Base-by-base conservation (phyloP, 2,888 invertebrate genomes). In the Eupithecia abbreviata region DNA sequence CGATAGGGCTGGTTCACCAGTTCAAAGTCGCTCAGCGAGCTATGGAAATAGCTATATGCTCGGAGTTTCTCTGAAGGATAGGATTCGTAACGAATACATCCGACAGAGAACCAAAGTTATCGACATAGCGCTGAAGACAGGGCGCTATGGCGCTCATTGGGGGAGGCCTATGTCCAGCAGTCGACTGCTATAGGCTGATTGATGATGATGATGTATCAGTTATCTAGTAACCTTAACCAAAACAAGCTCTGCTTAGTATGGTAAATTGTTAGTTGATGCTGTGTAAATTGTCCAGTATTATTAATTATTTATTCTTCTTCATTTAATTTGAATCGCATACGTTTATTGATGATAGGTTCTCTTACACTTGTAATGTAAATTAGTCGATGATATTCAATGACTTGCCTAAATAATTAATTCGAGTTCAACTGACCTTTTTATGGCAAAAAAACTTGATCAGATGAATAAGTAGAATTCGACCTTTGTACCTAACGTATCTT, bases 361-460 rank as follows among this genome's bases (percentile, higher is more conserved):
- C 18, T 10, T 45, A 72, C 45, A 74, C 67, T 9, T 45, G 73
- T 74, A 18, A 55, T 74, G 65, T 58, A 47, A 72, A 71, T 72
- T 51, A 12, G 42, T 45, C 58, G 43, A n/a, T 58, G 18, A 4
- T 58, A 62, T 12, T 45, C 18, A 62, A 71, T 71, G 43, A 62
- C 71, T 71, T 10, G 47, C 30, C 58, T 58, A 10, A 18, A 58
- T 74, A 15, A 74, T 70, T 58, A 47, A 70, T 49, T 74, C 73
- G 66, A 76, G 47, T 62, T 65, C 30, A 76, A 45, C 30, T 69
- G 51, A 66, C 73, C 69, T 73, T 73, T 76, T 73, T 30, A 72
- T 67, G 15, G 55, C 69, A 15, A 69, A 70, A 65, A 65, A 65
- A 41, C 51, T 12, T 41, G 41, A 41, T 41, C 13, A 6, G 41